phyloP scores from a whole-genome alignment of 2,113 vertebrate genomes.

The Capricornis sumatraensis region DNA sequence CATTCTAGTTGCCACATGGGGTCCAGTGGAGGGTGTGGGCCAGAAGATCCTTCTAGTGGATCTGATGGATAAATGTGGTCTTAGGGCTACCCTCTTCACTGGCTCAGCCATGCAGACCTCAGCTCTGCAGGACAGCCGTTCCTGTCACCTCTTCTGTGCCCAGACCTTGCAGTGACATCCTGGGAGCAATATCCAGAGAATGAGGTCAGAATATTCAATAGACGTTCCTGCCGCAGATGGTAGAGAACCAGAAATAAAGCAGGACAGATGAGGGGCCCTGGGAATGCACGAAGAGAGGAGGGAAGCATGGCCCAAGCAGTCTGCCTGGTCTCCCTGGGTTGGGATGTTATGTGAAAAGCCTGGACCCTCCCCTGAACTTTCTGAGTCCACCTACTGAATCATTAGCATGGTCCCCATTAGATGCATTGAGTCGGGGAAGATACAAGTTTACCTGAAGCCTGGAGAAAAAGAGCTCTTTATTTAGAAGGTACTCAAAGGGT shows the following conservation, averaged over 20 bases:
- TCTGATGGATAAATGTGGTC: not conserved
- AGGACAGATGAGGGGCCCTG: not conserved
- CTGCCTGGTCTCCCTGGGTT: not conserved
- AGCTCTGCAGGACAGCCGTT: not conserved
- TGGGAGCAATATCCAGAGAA: conserved; percentile 23
- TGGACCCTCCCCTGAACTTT: not conserved
- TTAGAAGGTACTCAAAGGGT: conserved; percentile 39
- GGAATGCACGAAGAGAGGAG: not conserved
- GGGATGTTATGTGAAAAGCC: not conserved
- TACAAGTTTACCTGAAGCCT: conserved; percentile 58
- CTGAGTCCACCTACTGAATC: not conserved
- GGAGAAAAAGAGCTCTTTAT: conserved; percentile 53
- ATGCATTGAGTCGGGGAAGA: conserved; percentile 23
- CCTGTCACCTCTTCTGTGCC: not conserved
- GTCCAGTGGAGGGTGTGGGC: fast-evolving
- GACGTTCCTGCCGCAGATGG: not conserved
- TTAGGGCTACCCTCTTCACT: not conserved
- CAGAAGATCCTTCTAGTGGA: not conserved
- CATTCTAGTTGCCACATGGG: not conserved
- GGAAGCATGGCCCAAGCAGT: not conserved
- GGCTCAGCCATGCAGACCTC: not conserved
- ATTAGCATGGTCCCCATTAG: not conserved
- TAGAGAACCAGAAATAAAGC: not conserved
- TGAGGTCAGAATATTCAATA: conserved; percentile 61
- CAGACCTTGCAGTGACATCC: conserved; percentile 32